Conservation (phyloP, 2,888 invertebrate genomes). For the Drosophila quasianomalipes region DNA sequence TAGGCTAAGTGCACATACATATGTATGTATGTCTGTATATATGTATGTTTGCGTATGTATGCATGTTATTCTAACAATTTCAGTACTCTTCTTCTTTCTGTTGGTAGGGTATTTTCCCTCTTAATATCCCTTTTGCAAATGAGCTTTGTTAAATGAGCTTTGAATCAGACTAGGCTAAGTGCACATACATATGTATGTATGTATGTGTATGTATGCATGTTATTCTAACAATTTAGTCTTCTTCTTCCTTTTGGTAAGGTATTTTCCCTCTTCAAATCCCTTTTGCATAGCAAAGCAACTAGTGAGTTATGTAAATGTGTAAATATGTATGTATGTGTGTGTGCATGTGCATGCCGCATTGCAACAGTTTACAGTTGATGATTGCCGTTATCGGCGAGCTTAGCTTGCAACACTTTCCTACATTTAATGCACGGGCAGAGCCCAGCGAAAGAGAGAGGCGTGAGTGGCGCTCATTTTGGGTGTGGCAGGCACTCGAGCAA, state of each 20-base stretch:
- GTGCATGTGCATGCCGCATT: constrained; percentile 19
- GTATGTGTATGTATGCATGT: not conserved
- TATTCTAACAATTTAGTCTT: not conserved
- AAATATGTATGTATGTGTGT: too few species aligned
- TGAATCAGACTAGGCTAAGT: not conserved
- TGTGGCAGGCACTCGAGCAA: constrained; percentile 30
- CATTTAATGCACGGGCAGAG: constrained; percentile 33
- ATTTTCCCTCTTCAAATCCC: constrained; percentile 2
- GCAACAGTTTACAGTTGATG: constrained; percentile 47
- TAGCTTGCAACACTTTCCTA: constrained; percentile 70
- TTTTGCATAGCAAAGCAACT: not conserved
- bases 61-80: not conserved
- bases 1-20: too few species aligned
- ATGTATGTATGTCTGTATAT: too few species aligned
- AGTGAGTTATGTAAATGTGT: not conserved
- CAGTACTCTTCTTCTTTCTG: not conserved
- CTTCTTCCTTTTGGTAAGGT: not conserved
- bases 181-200: not conserved
- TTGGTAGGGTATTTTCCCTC: not conserved
- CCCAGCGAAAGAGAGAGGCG: constrained; percentile 21
- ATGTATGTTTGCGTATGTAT: not conserved
- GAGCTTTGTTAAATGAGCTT: not conserved
- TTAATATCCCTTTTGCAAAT: not conserved
- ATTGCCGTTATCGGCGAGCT: constrained; percentile 24
- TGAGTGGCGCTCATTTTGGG: constrained; percentile 27